Evolutionary conservation across 1,140 invertebrate genomes (phyloP).

Genomic region (Rhopalosiphum padi): DNA sequence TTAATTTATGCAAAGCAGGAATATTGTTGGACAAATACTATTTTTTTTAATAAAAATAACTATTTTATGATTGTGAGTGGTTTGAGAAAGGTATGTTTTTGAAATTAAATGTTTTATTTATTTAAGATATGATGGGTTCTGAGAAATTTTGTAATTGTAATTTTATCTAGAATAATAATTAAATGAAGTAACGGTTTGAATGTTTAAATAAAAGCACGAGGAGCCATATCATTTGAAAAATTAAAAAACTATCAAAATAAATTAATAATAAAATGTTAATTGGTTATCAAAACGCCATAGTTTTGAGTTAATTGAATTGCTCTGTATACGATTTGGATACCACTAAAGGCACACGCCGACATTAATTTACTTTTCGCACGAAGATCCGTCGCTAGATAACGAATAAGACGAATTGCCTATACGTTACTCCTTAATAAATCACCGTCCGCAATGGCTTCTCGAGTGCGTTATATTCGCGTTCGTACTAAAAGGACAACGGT

Average conservation of each 20-base stretch:
- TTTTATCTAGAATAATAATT: not conserved
- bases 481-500: not conserved
- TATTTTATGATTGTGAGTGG: not conserved
- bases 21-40: not conserved
- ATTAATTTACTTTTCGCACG: slow-evolving; percentile 25
- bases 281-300: not conserved
- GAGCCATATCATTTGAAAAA: too few relatives aligned
- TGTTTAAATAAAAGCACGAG: too few relatives aligned
- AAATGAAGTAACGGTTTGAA: too few relatives aligned
- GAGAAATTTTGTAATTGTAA: not conserved
- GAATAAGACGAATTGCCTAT: slow-evolving; percentile 7
- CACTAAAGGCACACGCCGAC: not conserved
- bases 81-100: not conserved
- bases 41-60: not conserved
- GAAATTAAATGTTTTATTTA: not conserved
- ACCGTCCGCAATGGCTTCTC: not conserved
- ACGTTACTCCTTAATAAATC: not conserved
- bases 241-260: too few relatives aligned
- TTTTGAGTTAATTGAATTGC: not conserved
- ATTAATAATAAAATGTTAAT: too few relatives aligned
- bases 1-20: not conserved
- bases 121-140: not conserved
- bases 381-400: not conserved
- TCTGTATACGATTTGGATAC: not conserved
- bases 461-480: not conserved